phyloP scores from a whole-genome alignment of 2,797 vertebrate species.

The Falco novaeseelandiae region DNA sequence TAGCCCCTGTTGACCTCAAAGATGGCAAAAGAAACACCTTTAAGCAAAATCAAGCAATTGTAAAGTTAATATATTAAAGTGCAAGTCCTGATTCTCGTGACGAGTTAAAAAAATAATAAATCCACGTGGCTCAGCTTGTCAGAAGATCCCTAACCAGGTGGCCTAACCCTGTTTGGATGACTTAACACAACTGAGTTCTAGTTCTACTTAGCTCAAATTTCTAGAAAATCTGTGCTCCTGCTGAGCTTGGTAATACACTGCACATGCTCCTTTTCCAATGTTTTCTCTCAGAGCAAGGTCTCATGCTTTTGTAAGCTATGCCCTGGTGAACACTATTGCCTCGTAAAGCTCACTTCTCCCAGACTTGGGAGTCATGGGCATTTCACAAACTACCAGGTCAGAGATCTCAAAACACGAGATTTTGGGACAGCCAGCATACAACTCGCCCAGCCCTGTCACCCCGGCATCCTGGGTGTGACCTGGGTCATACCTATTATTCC shows the following conservation, averaged over 20 bases:
- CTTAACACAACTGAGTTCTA: slow-evolving; percentile 3
- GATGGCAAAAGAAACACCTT: not conserved
- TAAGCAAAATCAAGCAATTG: slow-evolving; percentile 3
- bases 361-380: not conserved
- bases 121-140: not conserved
- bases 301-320: not conserved
- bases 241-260: not conserved
- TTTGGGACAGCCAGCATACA: not conserved
- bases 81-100: not conserved
- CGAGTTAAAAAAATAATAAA: not conserved
- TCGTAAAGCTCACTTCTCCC: not conserved
- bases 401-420: not conserved
- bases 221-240: slow-evolving; percentile 32
- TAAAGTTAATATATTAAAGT: slow-evolving; percentile 23
- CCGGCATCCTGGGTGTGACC: not conserved
- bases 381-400: not conserved
- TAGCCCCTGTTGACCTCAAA: not conserved
- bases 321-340: not conserved
- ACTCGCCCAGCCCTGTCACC: not conserved
- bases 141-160: not conserved
- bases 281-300: not conserved
- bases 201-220: slow-evolving; percentile 19
- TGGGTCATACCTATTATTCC: not conserved
- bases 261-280: not conserved
- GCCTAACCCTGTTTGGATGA: slow-evolving; percentile 16